phyloP scores from a whole-genome alignment of 2,888 invertebrate species.

The Papilio elwesi region DNA sequence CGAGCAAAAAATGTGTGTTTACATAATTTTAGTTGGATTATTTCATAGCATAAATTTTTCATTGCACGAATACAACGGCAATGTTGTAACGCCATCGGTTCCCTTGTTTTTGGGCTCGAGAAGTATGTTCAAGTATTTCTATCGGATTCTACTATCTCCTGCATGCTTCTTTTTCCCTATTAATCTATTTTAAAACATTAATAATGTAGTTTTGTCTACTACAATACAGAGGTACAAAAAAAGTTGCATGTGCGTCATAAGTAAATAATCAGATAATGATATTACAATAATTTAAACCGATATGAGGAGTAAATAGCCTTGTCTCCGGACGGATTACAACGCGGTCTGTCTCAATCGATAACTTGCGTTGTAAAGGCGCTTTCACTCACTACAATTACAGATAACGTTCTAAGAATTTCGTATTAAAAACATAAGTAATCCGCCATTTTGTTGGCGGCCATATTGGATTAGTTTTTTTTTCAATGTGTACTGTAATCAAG shows the following conservation, averaged over 20 bases:
- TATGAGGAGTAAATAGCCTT: slow-evolving; percentile 31
- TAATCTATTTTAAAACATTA: too few species aligned
- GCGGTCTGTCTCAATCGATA: slow-evolving; percentile 16
- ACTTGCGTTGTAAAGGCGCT: slow-evolving; percentile 12
- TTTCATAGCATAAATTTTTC: too few species aligned
- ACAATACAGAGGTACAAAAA: not conserved
- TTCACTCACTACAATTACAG: not conserved
- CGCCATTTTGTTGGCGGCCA: not conserved
- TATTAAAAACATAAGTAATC: not conserved
- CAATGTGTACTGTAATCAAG: too few species aligned
- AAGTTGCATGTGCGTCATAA: slow-evolving; percentile 16
- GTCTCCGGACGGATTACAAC: slow-evolving; percentile 28
- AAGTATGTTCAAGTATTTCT: too few species aligned
- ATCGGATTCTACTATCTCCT: too few species aligned
- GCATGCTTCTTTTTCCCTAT: too few species aligned
- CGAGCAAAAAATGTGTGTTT: too few species aligned
- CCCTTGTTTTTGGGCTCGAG: too few species aligned
- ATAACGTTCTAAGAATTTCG: not conserved
- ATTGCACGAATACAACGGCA: too few species aligned
- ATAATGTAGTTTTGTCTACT: not conserved
- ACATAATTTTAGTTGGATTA: too few species aligned
- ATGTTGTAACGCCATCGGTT: too few species aligned
- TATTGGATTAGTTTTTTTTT: too few species aligned
- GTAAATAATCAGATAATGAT: slow-evolving; percentile 40
- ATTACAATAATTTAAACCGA: slow-evolving; percentile 37